A percentile compares a stretch with the other conserved stretches of the same genome.
Conservation (phyloP, 2,113 vertebrate genomes). For the Megaceryle torquata region DNA sequence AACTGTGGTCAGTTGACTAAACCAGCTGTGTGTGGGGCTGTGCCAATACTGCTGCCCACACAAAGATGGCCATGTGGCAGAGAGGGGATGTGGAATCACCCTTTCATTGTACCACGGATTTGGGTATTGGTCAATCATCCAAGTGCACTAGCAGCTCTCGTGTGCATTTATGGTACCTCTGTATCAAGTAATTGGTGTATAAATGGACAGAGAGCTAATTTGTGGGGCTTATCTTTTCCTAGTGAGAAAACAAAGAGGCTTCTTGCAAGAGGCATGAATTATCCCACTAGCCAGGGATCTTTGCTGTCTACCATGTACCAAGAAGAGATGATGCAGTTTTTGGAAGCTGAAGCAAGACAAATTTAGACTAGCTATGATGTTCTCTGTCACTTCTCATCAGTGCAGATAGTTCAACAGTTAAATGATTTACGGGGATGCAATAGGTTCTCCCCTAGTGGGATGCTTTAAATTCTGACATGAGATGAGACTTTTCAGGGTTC, state of each 20-base stretch:
- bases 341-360: background rate
- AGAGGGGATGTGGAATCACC: background rate
- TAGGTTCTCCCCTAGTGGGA: background rate
- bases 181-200: background rate
- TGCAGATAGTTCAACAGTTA: background rate
- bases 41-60: background rate
- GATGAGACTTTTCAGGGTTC: background rate
- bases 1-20: background rate
- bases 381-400: background rate
- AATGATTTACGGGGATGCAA: background rate
- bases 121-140: background rate
- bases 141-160: background rate
- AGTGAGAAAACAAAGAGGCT: background rate
- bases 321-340: background rate
- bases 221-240: background rate
- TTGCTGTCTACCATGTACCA: background rate
- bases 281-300: background rate
- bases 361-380: background rate
- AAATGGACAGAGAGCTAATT: background rate
- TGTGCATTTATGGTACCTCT: background rate
- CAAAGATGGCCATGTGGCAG: background rate
- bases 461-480: background rate
- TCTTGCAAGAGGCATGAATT: background rate
- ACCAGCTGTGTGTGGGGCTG: background rate
- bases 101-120: background rate